A percentile compares a stretch with the other conserved stretches of the same genome.
Conservation (phyloP, 2,113 vertebrate species). For the Oreocharis arfaki region DNA sequence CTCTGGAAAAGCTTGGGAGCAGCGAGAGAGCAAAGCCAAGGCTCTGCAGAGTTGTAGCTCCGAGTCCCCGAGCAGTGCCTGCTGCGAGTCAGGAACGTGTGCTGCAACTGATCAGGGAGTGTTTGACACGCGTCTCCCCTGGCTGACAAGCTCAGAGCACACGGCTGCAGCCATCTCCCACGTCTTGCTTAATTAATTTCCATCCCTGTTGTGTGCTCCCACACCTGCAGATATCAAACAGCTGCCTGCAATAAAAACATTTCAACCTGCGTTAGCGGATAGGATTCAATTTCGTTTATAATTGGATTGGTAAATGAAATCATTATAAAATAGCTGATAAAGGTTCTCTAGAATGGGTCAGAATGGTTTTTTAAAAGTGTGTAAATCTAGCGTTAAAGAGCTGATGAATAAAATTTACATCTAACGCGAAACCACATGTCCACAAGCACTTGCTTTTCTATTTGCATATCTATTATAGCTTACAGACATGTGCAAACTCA, state of each 20-base stretch:
- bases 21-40: not conserved
- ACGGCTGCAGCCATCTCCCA: slow-evolving; percentile 28
- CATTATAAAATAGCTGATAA: slow-evolving; percentile 35
- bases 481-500: slow-evolving; percentile 56
- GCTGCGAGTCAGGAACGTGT: not conserved
- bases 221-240: slow-evolving; percentile 52
- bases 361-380: not conserved
- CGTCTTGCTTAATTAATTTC: slow-evolving; percentile 33
- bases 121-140: not conserved
- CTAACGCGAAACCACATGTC: slow-evolving; percentile 49
- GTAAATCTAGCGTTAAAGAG: slow-evolving; percentile 27
- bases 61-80: not conserved
- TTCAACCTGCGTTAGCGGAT: not conserved
- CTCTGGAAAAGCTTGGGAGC: not conserved
- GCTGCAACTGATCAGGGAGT: not conserved
- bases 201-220: not conserved
- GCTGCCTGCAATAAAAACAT: not conserved
- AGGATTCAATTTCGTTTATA: not conserved
- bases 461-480: slow-evolving; percentile 56
- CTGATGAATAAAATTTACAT: slow-evolving; percentile 38
- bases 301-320: slow-evolving; percentile 20
- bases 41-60: not conserved
- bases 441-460: slow-evolving; percentile 41
- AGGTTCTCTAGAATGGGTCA: not conserved
- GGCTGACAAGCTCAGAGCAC: slow-evolving; percentile 6